Evolutionary conservation across 2,113 vertebrate genomes (phyloP).

Genomic region (Phasianus colchicus): DNA sequence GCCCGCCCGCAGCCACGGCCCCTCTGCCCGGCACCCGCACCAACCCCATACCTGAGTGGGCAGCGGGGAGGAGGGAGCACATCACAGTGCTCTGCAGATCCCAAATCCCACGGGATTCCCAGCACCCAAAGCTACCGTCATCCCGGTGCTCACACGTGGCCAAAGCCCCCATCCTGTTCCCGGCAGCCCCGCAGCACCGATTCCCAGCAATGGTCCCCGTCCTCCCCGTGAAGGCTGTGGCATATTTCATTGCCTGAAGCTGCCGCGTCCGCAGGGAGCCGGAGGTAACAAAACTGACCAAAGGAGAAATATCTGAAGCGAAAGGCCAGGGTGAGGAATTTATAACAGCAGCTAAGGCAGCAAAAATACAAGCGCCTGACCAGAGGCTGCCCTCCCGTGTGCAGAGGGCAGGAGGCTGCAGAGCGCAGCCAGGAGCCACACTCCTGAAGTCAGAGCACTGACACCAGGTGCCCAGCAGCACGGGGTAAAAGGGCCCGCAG

Average conservation of each 20-base stretch:
- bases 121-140: background rate
- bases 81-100: background rate
- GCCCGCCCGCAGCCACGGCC: slow-evolving; percentile 5
- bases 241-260: slow-evolving; percentile 68
- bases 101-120: background rate
- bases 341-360: slow-evolving; percentile 71
- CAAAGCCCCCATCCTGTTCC: slow-evolving; percentile 40
- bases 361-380: slow-evolving; percentile 51
- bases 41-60: background rate
- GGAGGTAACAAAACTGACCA: slow-evolving; percentile 71
- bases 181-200: slow-evolving; percentile 16
- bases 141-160: background rate
- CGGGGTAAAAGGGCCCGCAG: background rate
- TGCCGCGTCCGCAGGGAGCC: slow-evolving; percentile 61
- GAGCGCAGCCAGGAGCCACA: background rate
- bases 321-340: slow-evolving; percentile 65
- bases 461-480: background rate
- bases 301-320: slow-evolving; percentile 59
- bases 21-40: background rate
- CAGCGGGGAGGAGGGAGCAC: background rate
- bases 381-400: slow-evolving; percentile 43
- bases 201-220: slow-evolving; percentile 66
- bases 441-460: accelerated
- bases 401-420: background rate
- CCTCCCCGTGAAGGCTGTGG: slow-evolving; percentile 29